phyloP scores from a whole-genome alignment of 2,797 vertebrate species.

The Mallotus villosus region DNA sequence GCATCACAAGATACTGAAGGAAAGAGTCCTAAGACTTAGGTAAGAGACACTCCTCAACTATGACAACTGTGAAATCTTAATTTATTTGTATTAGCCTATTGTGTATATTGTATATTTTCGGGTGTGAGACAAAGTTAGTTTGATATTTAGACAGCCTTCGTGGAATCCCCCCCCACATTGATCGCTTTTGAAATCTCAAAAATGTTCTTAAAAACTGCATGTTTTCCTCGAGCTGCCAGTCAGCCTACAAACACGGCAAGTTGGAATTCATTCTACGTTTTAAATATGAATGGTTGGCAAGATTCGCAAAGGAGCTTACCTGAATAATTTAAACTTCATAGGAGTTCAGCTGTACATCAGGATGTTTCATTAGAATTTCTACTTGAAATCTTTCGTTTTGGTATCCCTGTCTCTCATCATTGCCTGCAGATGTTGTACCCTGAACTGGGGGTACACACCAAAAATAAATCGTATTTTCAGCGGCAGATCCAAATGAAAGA shows the following conservation, averaged over 20 bases:
- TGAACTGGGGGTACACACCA: slow-evolving; percentile 1
- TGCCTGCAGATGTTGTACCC: neutral
- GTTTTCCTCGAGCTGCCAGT: too few relatives aligned
- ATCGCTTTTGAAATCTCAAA: too few relatives aligned
- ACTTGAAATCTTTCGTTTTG: neutral
- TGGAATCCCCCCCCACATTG: too few relatives aligned
- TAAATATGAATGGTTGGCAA: neutral
- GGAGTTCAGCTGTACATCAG: neutral
- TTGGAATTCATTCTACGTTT: too few relatives aligned
- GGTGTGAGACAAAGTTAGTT: too few relatives aligned
- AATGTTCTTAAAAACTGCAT: too few relatives aligned
- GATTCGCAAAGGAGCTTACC: neutral
- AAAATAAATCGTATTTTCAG: neutral
- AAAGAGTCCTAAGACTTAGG: neutral
- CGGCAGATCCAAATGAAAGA: neutral
- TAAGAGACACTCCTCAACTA: neutral
- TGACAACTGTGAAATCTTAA: neutral
- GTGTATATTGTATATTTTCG: too few relatives aligned
- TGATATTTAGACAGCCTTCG: too few relatives aligned
- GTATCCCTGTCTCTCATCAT: neutral
- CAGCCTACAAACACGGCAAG: too few relatives aligned
- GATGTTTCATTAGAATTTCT: slow-evolving; percentile 1
- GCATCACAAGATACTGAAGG: neutral
- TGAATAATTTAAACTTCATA: too few relatives aligned
- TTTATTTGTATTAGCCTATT: too few relatives aligned